Conservation (phyloP, 2,888 invertebrate genomes). For the Andrena fulva region DNA sequence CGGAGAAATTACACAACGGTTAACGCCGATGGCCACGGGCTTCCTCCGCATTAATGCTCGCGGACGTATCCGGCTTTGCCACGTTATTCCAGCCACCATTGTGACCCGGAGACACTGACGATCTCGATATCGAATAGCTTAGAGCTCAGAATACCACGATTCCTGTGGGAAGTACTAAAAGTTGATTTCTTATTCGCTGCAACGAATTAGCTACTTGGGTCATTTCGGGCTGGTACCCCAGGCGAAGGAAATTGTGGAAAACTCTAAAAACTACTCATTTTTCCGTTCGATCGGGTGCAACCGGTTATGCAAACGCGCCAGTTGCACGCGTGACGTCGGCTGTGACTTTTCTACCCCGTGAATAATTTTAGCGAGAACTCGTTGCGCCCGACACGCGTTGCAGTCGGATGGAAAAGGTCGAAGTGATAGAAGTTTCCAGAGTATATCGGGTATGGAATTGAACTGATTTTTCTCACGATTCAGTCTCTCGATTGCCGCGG, state of each 20-base stretch:
- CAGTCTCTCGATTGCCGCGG: not conserved
- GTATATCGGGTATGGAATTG: not conserved
- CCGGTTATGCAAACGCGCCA: constrained; percentile 13
- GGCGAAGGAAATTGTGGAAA: not conserved
- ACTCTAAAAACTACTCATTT: not conserved
- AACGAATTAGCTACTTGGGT: not conserved
- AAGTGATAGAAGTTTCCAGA: not conserved
- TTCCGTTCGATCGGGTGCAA: not conserved
- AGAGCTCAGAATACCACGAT: not conserved
- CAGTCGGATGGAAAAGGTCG: not conserved
- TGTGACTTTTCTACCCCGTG: not conserved
- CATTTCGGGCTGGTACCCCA: too few species aligned
- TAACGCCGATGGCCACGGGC: constrained; percentile 44
- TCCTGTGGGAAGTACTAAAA: not conserved
- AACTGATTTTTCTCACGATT: not conserved
- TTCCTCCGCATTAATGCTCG: constrained; percentile 41
- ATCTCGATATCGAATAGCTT: not conserved
- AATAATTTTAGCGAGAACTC: constrained; percentile 4
- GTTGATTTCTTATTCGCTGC: not conserved
- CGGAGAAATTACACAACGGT: constrained; percentile 63
- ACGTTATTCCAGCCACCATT: constrained; percentile 7
- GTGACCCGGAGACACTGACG: not conserved
- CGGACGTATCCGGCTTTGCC: constrained; percentile 23
- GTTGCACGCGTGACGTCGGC: not conserved
- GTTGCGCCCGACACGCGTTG: not conserved